Percentiles rank a stretch among this genome's conserved stretches.
Evolutionary conservation across 2,113 vertebrate species (phyloP).

Genomic region (Protobothrops flavoviridis): DNA sequence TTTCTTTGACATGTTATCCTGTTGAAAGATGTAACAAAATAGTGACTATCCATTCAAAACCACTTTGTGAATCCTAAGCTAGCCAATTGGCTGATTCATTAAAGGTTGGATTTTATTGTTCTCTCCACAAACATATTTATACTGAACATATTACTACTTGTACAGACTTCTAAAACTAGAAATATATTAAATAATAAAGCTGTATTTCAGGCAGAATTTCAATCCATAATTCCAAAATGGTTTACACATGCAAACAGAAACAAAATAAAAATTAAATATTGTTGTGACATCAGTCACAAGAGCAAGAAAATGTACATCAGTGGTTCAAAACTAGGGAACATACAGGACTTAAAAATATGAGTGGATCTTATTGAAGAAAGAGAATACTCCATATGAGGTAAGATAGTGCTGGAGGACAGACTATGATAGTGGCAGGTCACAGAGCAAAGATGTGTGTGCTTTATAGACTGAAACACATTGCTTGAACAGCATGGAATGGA

Average conservation of each 20-base stretch:
- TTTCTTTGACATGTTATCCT: conserved; percentile 36
- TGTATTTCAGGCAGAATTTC: neutral
- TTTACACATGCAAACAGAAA: neutral
- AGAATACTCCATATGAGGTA: neutral
- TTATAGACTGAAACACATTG: neutral
- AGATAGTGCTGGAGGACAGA: neutral
- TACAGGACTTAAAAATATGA: neutral
- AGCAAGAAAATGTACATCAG: neutral
- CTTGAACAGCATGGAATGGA: neutral
- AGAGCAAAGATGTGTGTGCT: neutral
- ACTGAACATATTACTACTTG: neutral
- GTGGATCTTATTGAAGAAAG: neutral
- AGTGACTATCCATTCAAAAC: conserved; percentile 23
- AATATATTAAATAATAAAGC: neutral
- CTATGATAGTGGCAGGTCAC: neutral
- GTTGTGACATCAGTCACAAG: neutral
- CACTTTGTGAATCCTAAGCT: conserved; percentile 16
- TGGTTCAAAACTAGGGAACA: neutral
- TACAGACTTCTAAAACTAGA: neutral
- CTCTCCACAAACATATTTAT: neutral
- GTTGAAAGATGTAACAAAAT: conserved; percentile 36
- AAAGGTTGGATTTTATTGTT: neutral
- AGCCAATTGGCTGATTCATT: neutral
- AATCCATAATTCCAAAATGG: neutral
- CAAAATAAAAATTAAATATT: neutral